Evolutionary conservation across 2,797 vertebrate genomes (phyloP).

Genomic region (Dryobates pubescens): DNA sequence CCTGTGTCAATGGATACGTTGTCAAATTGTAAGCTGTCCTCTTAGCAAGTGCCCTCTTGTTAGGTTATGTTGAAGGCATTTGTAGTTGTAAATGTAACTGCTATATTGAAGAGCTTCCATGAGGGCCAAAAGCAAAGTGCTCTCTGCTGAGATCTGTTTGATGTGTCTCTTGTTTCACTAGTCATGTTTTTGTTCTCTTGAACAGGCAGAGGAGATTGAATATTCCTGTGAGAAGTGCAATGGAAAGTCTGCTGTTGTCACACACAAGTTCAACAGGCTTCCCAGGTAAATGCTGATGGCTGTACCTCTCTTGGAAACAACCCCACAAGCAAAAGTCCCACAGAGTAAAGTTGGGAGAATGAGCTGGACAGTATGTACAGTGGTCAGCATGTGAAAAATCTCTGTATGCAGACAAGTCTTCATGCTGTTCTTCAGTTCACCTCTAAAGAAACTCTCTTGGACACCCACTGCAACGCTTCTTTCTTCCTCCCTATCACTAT

Average conservation of each 20-base stretch:
- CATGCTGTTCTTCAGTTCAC: background rate
- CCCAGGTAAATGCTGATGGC: constrained; percentile 83
- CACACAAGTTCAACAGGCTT: constrained; percentile 96
- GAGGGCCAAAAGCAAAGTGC: background rate
- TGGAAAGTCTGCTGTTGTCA: constrained; percentile 91
- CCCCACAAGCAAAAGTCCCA: background rate
- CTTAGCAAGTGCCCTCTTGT: background rate
- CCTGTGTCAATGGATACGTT: background rate
- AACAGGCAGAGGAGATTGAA: constrained; percentile 96
- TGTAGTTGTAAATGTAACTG: background rate
- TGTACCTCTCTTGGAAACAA: background rate
- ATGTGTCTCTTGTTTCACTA: constrained; percentile 24
- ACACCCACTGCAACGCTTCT: background rate
- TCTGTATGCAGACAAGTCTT: background rate
- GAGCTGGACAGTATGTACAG: background rate
- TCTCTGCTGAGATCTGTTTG: background rate
- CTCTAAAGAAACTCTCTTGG: background rate
- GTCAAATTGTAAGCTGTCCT: background rate
- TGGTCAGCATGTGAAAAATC: background rate
- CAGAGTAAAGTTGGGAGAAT: background rate
- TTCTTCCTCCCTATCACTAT: background rate
- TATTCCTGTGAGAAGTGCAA: constrained; percentile 98
- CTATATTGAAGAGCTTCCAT: background rate
- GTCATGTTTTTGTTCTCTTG: constrained; percentile 29
- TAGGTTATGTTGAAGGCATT: background rate